A percentile compares a stretch with the other conserved stretches of the same genome.
These are phyloP conservation scores for Venusia cambrica DNA, from an alignment of 2,888 invertebrate species.

Conservation along the genomic window DNA sequence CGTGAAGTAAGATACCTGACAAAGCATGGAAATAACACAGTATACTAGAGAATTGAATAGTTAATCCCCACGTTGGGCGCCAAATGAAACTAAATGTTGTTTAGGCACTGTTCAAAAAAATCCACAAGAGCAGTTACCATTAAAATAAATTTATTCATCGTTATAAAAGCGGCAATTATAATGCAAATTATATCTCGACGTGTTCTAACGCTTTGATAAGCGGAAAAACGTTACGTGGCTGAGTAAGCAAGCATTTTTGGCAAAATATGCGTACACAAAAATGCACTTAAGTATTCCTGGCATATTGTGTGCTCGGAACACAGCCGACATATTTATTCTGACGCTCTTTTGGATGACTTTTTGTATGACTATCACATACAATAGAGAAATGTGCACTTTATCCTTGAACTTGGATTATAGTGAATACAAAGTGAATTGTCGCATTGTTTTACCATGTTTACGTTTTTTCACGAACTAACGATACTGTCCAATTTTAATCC, in stretches of 20 bases:
- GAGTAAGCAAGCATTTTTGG: slow-evolving; percentile 43
- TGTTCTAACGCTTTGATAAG: slow-evolving; percentile 37
- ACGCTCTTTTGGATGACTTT: slow-evolving; percentile 26
- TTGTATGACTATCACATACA: slow-evolving; percentile 25
- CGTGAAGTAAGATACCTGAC: too few species aligned
- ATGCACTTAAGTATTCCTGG: slow-evolving; percentile 35
- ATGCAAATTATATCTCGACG: slow-evolving; percentile 17
- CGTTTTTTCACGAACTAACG: too few species aligned
- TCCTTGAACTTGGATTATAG: slow-evolving; percentile 18
- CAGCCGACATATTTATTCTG: slow-evolving; percentile 30
- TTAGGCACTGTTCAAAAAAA: slow-evolving; percentile 32
- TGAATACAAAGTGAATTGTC: too few species aligned
- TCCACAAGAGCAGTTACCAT: slow-evolving; percentile 5
- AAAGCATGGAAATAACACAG: too few species aligned
- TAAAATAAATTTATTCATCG: slow-evolving; percentile 6
- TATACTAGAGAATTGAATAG: slow-evolving; percentile 39
- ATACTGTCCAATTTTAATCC: too few species aligned
- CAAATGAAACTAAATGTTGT: slow-evolving; percentile 19
- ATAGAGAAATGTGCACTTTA: slow-evolving; percentile 20
- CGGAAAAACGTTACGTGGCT: slow-evolving; percentile 39
- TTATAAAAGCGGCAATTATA: slow-evolving; percentile 21
- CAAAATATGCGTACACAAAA: slow-evolving; percentile 40
- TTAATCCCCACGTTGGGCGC: slow-evolving; percentile 17
- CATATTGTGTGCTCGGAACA: slow-evolving; percentile 28
- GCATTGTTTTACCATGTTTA: too few species aligned